phyloP scores from a whole-genome alignment of 2,888 invertebrate species.

The Polyommatus iphigenia region DNA sequence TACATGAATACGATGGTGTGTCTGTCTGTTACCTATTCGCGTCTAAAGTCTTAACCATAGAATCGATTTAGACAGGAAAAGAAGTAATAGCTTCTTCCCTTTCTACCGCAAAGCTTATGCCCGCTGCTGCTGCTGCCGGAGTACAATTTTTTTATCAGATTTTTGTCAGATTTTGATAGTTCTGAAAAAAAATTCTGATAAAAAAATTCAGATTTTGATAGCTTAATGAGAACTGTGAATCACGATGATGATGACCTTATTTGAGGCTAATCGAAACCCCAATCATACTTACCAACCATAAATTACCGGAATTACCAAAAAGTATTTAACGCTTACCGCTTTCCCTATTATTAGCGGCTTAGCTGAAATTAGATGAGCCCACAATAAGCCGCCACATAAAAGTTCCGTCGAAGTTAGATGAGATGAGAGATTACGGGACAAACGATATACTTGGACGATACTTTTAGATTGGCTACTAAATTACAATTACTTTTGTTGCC shows the following conservation, averaged over 20 bases:
- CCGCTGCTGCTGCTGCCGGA: no score
- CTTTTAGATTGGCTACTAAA: slow-evolving; percentile 32
- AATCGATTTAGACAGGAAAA: no score
- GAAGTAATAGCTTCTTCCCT: no score
- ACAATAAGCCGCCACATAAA: slow-evolving; percentile 53
- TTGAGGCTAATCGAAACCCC: not conserved
- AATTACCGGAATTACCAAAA: slow-evolving; percentile 17
- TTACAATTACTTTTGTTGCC: slow-evolving; percentile 22
- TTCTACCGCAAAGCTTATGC: no score
- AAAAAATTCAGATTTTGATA: not conserved
- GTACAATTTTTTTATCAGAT: no score
- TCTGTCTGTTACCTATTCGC: no score
- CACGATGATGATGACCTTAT: not conserved
- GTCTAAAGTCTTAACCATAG: no score
- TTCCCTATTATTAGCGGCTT: slow-evolving; percentile 35
- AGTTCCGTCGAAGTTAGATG: slow-evolving; percentile 60
- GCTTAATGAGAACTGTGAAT: not conserved
- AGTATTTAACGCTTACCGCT: slow-evolving; percentile 21
- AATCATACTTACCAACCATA: slow-evolving; percentile 11
- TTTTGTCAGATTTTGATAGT: no score
- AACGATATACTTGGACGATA: slow-evolving; percentile 36
- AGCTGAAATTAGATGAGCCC: slow-evolving; percentile 37
- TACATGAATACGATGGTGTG: no score
- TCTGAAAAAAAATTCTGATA: no score
- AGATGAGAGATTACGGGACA: slow-evolving; percentile 46